phyloP scores from a whole-genome alignment of 2,888 invertebrate genomes.

The Athalia rosae region DNA sequence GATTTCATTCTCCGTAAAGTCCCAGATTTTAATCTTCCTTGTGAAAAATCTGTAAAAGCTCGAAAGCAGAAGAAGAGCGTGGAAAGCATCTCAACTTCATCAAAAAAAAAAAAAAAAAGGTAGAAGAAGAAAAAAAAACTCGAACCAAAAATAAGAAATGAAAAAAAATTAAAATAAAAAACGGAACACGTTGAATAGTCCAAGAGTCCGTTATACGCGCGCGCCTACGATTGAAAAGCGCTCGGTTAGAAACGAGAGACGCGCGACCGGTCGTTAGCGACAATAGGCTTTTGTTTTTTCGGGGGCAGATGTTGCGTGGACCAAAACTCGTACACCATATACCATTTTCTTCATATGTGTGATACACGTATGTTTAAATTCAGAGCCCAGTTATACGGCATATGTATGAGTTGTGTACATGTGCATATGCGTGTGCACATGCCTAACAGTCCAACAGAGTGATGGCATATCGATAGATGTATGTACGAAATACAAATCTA shows the following conservation, averaged over 20 bases:
- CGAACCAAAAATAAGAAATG: constrained; percentile 51
- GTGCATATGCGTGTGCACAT: neutral
- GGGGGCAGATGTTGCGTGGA: constrained; percentile 71
- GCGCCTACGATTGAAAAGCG: constrained; percentile 73
- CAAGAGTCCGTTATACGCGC: constrained; percentile 71
- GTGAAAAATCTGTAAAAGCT: neutral
- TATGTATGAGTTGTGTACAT: neutral
- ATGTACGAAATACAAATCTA: constrained; percentile 31
- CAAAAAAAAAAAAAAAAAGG: neutral
- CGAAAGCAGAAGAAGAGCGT: neutral
- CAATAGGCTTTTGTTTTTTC: constrained; percentile 74
- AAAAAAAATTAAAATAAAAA: constrained; percentile 42
- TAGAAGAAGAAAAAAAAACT: constrained; percentile 48
- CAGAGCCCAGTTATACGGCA: too few species aligned
- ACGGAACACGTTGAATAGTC: constrained; percentile 50
- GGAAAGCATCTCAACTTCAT: neutral
- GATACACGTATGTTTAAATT: too few species aligned
- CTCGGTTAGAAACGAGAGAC: constrained; percentile 74
- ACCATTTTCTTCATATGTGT: constrained; percentile 53
- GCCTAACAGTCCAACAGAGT: neutral
- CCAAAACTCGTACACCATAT: constrained; percentile 57
- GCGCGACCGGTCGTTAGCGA: constrained; percentile 73
- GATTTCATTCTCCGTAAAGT: constrained; percentile 50
- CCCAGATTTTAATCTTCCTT: constrained; percentile 58
- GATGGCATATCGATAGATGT: neutral